Conservation (phyloP, 2,113 vertebrate genomes). For the Tonatia bakeri region DNA sequence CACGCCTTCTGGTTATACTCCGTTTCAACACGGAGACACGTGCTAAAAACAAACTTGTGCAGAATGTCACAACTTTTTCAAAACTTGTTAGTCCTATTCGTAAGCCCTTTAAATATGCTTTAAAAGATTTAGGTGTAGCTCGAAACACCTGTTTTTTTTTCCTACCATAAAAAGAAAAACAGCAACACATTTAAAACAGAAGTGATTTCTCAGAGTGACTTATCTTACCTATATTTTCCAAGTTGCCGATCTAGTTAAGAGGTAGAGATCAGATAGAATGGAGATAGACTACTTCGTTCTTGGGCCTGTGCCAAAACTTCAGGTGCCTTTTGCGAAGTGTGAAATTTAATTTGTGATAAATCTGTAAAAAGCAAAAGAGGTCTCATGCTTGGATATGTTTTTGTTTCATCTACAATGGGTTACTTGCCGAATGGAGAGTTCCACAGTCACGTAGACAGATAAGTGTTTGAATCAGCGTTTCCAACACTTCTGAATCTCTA, state of each 20-base stretch:
- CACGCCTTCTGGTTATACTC: background rate
- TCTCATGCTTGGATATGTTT: background rate
- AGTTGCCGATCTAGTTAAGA: background rate
- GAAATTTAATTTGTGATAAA: background rate
- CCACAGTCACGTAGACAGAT: background rate
- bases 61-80: background rate
- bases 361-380: background rate
- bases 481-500: background rate
- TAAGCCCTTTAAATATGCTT: background rate
- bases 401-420: background rate
- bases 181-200: background rate
- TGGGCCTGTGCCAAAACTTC: background rate
- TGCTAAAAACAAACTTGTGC: background rate
- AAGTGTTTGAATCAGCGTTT: background rate
- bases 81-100: background rate
- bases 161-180: background rate
- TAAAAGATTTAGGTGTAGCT: background rate
- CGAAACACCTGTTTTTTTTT: background rate
- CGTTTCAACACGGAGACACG: background rate
- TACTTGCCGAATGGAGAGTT: background rate
- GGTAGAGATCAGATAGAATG: background rate
- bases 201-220: background rate
- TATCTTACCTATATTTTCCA: background rate
- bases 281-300: background rate
- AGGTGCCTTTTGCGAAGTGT: background rate